These are phyloP conservation scores for Tiphia femorata DNA, from an alignment of 2,888 invertebrate genomes.

Conservation along the genomic window DNA sequence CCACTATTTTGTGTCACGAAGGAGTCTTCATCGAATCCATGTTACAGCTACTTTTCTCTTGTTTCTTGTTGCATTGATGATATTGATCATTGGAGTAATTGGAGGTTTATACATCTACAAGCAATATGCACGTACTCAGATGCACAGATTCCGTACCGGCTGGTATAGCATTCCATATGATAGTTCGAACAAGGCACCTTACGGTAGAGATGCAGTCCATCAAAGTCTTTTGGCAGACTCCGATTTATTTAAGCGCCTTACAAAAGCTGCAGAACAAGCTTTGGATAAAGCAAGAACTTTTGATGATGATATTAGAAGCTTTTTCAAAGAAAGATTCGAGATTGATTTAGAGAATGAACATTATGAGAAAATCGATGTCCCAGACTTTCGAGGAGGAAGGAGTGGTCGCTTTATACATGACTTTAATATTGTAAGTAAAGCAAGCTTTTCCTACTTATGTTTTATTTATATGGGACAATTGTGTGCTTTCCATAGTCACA, in stretches of 20 bases:
- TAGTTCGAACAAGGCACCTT: constrained; percentile 49
- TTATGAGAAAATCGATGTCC: constrained; percentile 89
- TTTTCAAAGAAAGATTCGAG: constrained; percentile 85
- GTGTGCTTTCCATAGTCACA: no score
- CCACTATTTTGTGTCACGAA: constrained; percentile 68
- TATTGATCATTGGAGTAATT: constrained; percentile 78
- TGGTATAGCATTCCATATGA: constrained; percentile 79
- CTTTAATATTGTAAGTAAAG: constrained; percentile 80
- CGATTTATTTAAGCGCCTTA: constrained; percentile 49
- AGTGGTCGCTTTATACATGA: constrained; percentile 92
- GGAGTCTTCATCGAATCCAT: constrained; percentile 72
- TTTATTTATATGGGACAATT: not conserved
- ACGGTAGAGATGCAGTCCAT: constrained; percentile 42
- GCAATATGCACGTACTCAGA: constrained; percentile 76
- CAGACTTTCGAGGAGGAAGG: constrained; percentile 85
- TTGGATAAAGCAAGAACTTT: constrained; percentile 31
- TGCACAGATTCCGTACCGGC: constrained; percentile 75
- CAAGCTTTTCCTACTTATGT: not conserved
- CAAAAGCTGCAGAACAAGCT: constrained; percentile 41
- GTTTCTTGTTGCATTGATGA: constrained; percentile 77
- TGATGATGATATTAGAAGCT: constrained; percentile 53
- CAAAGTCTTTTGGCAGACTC: constrained; percentile 49
- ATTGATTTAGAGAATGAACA: constrained; percentile 79
- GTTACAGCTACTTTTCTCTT: constrained; percentile 78
- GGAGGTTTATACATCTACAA: constrained; percentile 84